Conservation (phyloP, 2,888 invertebrate species). For the Candidula unifasciata region DNA sequence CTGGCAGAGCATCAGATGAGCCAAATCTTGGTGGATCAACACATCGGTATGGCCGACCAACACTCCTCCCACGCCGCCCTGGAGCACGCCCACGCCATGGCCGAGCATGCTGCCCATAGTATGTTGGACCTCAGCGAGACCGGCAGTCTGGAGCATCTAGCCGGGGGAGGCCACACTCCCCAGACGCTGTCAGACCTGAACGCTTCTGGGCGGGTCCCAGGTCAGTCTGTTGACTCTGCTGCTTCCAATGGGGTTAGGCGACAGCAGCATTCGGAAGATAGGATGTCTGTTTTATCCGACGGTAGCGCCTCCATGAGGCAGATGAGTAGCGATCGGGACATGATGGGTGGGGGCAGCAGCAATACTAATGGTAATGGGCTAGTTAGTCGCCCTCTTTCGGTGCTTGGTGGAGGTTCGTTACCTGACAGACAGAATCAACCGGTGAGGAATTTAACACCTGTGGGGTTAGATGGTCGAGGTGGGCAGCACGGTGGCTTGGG, state of each 20-base stretch:
- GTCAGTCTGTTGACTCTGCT: constrained; percentile 31
- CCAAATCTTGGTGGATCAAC: constrained; percentile 39
- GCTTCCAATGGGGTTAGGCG: constrained; percentile 17
- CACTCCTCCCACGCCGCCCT: constrained; percentile 9
- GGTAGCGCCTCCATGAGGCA: constrained; percentile 17
- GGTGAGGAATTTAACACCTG: constrained; percentile 39
- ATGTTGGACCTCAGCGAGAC: constrained; percentile 48
- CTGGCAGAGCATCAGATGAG: constrained; percentile 41
- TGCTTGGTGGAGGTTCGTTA: constrained; percentile 29
- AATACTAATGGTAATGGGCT: neutral
- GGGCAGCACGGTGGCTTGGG: constrained; percentile 28
- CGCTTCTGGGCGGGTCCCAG: constrained; percentile 7
- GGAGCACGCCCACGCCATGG: constrained; percentile 27
- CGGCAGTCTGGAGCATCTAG: constrained; percentile 42
- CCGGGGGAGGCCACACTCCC: constrained; percentile 42
- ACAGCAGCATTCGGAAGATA: constrained; percentile 32
- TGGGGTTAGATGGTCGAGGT: constrained; percentile 21
- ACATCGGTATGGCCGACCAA: constrained; percentile 13
- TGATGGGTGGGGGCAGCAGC: neutral
- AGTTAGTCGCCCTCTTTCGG: constrained; percentile 38
- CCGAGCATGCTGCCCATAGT: constrained; percentile 45
- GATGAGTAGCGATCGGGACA: constrained; percentile 20
- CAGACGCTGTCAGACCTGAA: constrained; percentile 41
- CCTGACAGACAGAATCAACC: constrained; percentile 40
- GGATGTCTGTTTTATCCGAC: constrained; percentile 33